phyloP scores from a whole-genome alignment of 2,113 vertebrate species.

The Hylia prasina region DNA sequence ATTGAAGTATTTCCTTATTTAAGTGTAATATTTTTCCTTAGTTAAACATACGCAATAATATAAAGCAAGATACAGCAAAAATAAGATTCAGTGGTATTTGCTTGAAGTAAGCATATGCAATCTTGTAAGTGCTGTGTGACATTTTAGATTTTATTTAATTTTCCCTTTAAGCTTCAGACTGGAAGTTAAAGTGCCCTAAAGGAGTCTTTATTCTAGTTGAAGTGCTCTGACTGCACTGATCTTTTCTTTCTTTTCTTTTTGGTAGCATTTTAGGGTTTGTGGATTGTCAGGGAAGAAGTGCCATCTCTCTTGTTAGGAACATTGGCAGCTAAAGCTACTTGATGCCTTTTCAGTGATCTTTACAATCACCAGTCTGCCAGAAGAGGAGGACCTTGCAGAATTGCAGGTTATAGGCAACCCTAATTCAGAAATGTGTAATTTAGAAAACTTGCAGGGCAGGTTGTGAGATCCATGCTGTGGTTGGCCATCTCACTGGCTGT shows the following conservation, averaged over 20 bases:
- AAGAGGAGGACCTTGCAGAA: background rate
- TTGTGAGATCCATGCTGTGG: background rate
- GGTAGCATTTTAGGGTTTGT: background rate
- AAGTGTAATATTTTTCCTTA: background rate
- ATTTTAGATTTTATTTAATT: constrained; percentile 6
- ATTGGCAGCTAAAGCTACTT: background rate
- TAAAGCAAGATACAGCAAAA: background rate
- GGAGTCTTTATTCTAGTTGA: background rate
- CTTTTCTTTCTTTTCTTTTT: background rate
- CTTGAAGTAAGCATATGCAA: background rate
- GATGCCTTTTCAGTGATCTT: background rate
- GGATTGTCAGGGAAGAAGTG: background rate
- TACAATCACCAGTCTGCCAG: background rate
- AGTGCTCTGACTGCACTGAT: background rate
- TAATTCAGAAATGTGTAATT: background rate
- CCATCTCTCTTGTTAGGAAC: background rate
- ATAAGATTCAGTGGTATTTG: background rate
- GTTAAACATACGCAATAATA: background rate
- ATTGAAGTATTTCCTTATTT: background rate
- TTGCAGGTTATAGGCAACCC: background rate
- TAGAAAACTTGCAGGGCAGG: constrained; percentile 2
- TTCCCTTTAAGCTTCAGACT: background rate
- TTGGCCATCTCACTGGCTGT: background rate
- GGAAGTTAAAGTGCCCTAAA: background rate
- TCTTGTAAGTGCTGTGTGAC: background rate